These are phyloP conservation scores for human DNA, from an alignment of 2,113 vertebrate species.

Conservation along the genomic window GRCh38 chr14:30712501-30713000, in stretches of 20 bases:
- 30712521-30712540: neutral
- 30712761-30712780: neutral
- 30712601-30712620: constrained; percentile 4
- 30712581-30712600: constrained; percentile 38
- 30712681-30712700: constrained; percentile 34
- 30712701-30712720: constrained; percentile 18
- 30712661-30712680: neutral
- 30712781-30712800: neutral
- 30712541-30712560: neutral
- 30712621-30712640: constrained; percentile 9
- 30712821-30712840: constrained; percentile 45
- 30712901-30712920: constrained; percentile 17
- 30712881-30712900: neutral
- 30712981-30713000: constrained; percentile 20
- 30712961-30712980: neutral
- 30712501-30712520: neutral
- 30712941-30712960: constrained; percentile 31
- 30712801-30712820: neutral
- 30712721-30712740: neutral
- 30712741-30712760: neutral
- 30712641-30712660: constrained; percentile 23
- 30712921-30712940: neutral
- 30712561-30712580: constrained; percentile 30
- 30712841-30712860: constrained; percentile 4
- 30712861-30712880: neutral